A percentile compares a stretch with the other conserved stretches of the same genome.
These are phyloP conservation scores for Lates calcarifer DNA, from an alignment of 2,113 vertebrate genomes.

Conservation along the genomic window DNA sequence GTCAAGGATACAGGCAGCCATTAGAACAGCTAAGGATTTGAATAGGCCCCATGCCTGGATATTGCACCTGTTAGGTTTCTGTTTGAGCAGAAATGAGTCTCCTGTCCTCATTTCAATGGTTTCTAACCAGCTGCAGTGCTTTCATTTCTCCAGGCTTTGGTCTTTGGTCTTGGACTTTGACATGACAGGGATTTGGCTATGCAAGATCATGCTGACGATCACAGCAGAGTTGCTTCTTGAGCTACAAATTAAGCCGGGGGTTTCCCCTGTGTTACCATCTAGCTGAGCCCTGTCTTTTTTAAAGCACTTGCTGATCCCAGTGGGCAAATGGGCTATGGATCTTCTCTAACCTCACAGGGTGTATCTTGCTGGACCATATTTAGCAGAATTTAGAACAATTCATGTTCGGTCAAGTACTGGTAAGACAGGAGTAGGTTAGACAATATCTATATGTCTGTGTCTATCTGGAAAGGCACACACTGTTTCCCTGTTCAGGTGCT, in stretches of 20 bases:
- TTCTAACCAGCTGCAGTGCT: constrained; percentile 11
- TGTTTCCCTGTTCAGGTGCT: not conserved
- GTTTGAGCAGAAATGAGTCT: constrained; percentile 14
- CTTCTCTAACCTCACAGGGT: constrained; percentile 13
- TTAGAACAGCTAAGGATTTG: constrained; percentile 14
- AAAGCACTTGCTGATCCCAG: not conserved
- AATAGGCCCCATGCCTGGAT: not conserved
- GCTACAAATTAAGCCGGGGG: not conserved
- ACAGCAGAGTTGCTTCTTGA: constrained; percentile 21
- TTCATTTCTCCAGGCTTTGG: constrained; percentile 17
- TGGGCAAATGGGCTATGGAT: not conserved
- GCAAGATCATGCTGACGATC: constrained; percentile 23
- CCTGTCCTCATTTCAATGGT: not conserved
- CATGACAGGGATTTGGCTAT: not conserved
- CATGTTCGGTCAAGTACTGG: not conserved
- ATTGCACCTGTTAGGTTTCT: constrained; percentile 8
- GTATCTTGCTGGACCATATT: not conserved
- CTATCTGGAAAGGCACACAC: not conserved
- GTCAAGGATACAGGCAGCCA: not conserved
- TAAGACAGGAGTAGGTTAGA: not conserved
- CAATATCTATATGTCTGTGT: not conserved
- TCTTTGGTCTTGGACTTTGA: constrained; percentile 9
- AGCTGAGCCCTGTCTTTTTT: constrained; percentile 4
- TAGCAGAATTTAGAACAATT: not conserved
- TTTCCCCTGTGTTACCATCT: constrained; percentile 18